phyloP scores from a whole-genome alignment of 2,797 vertebrate species.

The Oreortyx pictus region DNA sequence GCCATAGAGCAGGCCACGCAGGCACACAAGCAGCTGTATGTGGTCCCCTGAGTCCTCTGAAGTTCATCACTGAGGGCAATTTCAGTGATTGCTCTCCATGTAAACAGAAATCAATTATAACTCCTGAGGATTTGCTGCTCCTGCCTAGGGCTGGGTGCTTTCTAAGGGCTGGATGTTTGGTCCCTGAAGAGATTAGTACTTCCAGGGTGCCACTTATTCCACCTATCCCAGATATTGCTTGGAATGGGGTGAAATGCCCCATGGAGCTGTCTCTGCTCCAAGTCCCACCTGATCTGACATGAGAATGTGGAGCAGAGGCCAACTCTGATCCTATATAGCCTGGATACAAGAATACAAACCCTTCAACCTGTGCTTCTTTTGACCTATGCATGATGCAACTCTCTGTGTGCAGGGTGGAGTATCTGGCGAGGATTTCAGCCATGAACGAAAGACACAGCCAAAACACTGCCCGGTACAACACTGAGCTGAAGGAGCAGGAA shows the following conservation, averaged over 20 bases:
- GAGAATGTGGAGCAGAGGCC: not conserved
- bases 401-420: constrained; percentile 58
- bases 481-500: constrained; percentile 66
- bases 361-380: rapidly evolving
- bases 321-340: not conserved
- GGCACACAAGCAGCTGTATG: constrained; percentile 68
- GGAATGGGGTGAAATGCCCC: not conserved
- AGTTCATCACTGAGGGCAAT: not conserved
- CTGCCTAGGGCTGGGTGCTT: not conserved
- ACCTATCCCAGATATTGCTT: rapidly evolving
- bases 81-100: rapidly evolving
- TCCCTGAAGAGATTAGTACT: not conserved
- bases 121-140: not conserved
- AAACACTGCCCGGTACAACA: constrained; percentile 66
- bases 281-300: not conserved
- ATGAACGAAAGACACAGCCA: constrained; percentile 60
- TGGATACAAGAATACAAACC: not conserved
- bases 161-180: not conserved
- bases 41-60: not conserved
- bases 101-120: rapidly evolving
- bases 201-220: not conserved
- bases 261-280: not conserved
- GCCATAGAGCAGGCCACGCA: constrained; percentile 39
- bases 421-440: constrained; percentile 57
- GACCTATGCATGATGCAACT: rapidly evolving